A percentile compares a stretch with the other conserved stretches of the same genome.
These are phyloP conservation scores for Phalera bucephala DNA, from an alignment of 2,888 invertebrate genomes.

Conservation along the genomic window DNA sequence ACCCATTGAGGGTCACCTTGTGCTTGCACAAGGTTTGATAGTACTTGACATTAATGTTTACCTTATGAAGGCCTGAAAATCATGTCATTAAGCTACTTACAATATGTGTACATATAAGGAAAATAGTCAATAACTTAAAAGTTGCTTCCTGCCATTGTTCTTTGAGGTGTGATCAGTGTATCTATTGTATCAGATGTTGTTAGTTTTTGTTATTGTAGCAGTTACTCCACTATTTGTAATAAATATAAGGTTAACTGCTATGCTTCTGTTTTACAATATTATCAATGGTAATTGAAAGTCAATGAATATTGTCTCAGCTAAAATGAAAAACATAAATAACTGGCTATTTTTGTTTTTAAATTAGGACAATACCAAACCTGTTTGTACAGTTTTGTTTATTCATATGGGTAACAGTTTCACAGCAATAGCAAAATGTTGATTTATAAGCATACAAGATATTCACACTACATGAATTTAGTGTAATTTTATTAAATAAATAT, in stretches of 20 bases:
- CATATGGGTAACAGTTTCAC: no score
- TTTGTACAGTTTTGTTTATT: no score
- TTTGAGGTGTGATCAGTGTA: conserved; percentile 22
- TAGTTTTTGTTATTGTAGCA: conserved; percentile 8
- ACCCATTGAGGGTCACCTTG: conserved; percentile 76
- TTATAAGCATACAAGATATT: no score
- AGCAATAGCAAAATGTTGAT: no score
- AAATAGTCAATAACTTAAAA: conserved; percentile 39
- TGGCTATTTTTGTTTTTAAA: no score
- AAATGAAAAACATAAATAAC: no score
- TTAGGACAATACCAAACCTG: no score
- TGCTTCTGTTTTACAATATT: no score
- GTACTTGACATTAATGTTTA: conserved; percentile 74
- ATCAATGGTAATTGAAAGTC: no score
- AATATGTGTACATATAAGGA: conserved; percentile 44
- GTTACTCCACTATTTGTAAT: background rate
- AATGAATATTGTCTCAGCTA: no score
- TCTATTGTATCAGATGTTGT: conserved; percentile 9
- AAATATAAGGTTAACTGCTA: background rate
- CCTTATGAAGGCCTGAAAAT: conserved; percentile 45
- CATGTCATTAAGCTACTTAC: conserved; percentile 54
- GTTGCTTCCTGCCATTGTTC: conserved; percentile 42
- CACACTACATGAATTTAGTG: no score
- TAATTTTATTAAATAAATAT: no score
- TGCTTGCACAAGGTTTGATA: conserved; percentile 64